Base-by-base conservation (phyloP, 30 jellyfish, hydroid and myxozoan species). In the Cassiopea andromeda region DNA sequence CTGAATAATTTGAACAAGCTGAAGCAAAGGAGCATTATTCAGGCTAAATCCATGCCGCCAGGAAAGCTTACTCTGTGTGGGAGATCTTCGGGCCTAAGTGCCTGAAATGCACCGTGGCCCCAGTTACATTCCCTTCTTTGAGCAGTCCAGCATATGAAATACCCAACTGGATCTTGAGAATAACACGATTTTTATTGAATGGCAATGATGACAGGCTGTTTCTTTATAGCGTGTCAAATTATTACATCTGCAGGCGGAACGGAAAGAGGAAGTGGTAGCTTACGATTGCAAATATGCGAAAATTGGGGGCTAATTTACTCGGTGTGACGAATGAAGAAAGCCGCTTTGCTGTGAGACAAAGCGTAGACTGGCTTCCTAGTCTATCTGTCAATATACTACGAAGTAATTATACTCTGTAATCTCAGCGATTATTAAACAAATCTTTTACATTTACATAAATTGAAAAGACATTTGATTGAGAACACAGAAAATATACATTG, bases 381-480 rank as follows among this genome's bases (percentile, higher is more conserved):
- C 94, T 78, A 77, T 87, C 94, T 66, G 90, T 87, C 94, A 87
- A 87, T 89, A 87, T 69, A 46, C 57, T 77, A 76, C 78, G 85
- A 44, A 81, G 94, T 87, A 87, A 87, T 87, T 87, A 76, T 87
- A 87, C 78, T 87, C 91, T 87, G 86, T 87, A 87, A 87, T 87
- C 94, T 87, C 85, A 1, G 69, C 87, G 94, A 87, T 87, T 87
- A 87, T 87, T 81, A 87, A 78, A 87, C 94, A 87, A 87, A 87
- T 87, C 94, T 78, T 78, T 66, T 77, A 76, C 94, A 87, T 87
- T 87, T 78, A 71, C 94, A 87, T 87, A 87, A 87, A 87, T 87
- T 87, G 94, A 87, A 87, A 87, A 78, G 94, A 87, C 88, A 78
- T 87, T 87, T 87, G 90, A 87, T 87, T 87, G 94, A 77, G 74